These are phyloP conservation scores for Sebastiscus albofasciatus DNA, from an alignment of 2,797 vertebrate genomes.

Conservation along the genomic window DNA sequence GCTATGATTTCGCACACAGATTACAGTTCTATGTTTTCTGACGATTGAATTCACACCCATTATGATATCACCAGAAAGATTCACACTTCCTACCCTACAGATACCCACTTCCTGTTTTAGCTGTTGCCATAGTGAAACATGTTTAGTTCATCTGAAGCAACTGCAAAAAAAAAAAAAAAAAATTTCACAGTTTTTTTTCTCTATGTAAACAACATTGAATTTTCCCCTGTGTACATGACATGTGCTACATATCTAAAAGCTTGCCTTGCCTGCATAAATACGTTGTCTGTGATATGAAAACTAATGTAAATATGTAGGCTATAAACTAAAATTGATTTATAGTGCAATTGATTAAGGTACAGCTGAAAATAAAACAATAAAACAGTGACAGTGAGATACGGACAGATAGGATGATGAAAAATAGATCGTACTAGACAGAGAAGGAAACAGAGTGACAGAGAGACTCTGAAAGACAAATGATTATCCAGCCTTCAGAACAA, in stretches of 20 bases:
- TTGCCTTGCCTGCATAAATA: background rate
- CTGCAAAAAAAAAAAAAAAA: no score
- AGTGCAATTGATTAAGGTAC: background rate
- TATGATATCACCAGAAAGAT: background rate
- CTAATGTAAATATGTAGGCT: background rate
- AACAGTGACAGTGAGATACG: background rate
- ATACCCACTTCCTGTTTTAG: conserved; percentile 64
- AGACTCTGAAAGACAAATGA: conserved; percentile 30
- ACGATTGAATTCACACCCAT: background rate
- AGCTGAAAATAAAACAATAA: background rate
- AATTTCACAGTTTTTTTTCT: background rate
- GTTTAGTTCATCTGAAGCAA: conserved; percentile 11
- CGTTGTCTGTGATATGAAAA: background rate
- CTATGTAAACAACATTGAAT: background rate
- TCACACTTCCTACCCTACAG: background rate
- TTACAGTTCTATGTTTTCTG: background rate
- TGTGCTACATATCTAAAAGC: background rate
- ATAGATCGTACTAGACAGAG: background rate
- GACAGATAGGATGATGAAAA: background rate
- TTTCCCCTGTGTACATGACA: background rate
- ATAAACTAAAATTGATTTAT: background rate
- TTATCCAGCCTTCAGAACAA: conserved; percentile 47
- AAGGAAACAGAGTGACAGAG: conserved; percentile 1
- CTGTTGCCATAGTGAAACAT: conserved; percentile 44
- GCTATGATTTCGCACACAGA: background rate